phyloP scores from a whole-genome alignment of 2,113 vertebrate genomes.

The Pao palembangensis region DNA sequence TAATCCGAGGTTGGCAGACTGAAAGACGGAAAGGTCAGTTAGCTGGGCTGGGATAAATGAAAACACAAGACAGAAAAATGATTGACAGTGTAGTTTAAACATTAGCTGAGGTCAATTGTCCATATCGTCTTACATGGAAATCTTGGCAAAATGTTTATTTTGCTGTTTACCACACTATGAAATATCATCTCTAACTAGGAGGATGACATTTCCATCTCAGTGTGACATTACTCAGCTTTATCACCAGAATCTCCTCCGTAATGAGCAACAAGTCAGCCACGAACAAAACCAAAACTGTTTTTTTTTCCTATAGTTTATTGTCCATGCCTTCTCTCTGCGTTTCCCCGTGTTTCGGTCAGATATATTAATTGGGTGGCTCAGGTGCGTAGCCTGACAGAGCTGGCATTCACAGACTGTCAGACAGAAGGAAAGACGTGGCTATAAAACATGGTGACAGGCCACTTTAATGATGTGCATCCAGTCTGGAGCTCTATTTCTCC shows the following conservation, averaged over 20 bases:
- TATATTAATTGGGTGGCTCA: slow-evolving; percentile 20
- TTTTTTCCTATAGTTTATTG: too few relatives aligned
- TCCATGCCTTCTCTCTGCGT: not conserved
- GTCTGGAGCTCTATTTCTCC: not conserved
- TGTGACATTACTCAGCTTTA: too few relatives aligned
- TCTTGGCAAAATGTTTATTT: not conserved
- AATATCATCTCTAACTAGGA: not conserved
- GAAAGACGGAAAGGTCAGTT: slow-evolving; percentile 13
- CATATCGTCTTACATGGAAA: too few relatives aligned
- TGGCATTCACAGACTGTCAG: slow-evolving; percentile 1
- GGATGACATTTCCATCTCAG: too few relatives aligned
- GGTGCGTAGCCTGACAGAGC: slow-evolving; percentile 4
- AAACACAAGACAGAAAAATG: too few relatives aligned
- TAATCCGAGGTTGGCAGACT: slow-evolving; percentile 38
- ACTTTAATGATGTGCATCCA: slow-evolving; percentile 1
- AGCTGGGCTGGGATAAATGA: not conserved
- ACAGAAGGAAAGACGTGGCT: slow-evolving; percentile 2
- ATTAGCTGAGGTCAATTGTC: too few relatives aligned
- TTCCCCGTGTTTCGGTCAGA: not conserved
- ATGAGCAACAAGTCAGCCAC: too few relatives aligned
- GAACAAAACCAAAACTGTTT: too few relatives aligned
- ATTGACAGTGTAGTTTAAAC: too few relatives aligned
- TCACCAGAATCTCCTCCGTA: not conserved
- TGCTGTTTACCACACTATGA: not conserved
- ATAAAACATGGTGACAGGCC: not conserved